Evolutionary conservation across 1,140 invertebrate genomes (phyloP).

Genomic region (Aplysia californica): DNA sequence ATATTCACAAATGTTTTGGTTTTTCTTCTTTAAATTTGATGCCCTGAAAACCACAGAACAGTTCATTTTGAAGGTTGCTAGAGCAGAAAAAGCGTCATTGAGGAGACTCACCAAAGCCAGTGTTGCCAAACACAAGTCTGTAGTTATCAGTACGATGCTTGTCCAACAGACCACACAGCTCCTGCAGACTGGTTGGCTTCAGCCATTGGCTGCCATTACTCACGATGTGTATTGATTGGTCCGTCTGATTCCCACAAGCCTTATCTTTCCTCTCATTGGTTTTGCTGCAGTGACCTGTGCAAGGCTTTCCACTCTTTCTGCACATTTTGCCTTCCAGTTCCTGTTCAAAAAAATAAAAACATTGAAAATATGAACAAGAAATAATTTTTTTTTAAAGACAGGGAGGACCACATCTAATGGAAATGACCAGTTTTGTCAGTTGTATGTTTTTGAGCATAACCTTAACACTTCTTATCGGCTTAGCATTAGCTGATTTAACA

Average conservation of each 20-base stretch:
- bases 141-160: slow-evolving; percentile 37
- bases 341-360: slow-evolving; percentile 25
- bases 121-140: slow-evolving; percentile 50
- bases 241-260: background rate
- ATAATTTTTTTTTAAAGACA: background rate
- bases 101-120: slow-evolving; percentile 55
- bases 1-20: too few relatives aligned
- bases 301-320: slow-evolving; percentile 44
- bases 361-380: background rate
- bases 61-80: too few relatives aligned
- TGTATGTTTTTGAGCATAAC: too few relatives aligned
- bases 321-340: slow-evolving; percentile 46
- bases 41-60: too few relatives aligned
- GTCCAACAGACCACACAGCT: slow-evolving; percentile 41
- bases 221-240: slow-evolving; percentile 39
- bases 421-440: background rate
- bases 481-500: too few relatives aligned
- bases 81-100: too few relatives aligned
- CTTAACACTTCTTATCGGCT: too few relatives aligned
- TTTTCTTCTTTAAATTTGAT: too few relatives aligned
- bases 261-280: background rate
- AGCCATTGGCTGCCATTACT: slow-evolving; percentile 42
- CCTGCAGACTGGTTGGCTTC: slow-evolving; percentile 39
- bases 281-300: slow-evolving; percentile 4
- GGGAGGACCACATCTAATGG: background rate